Percentiles rank a stretch among this genome's conserved stretches.
Conservation (phyloP, 2,113 vertebrate species). For the Megaceryle torquata region DNA sequence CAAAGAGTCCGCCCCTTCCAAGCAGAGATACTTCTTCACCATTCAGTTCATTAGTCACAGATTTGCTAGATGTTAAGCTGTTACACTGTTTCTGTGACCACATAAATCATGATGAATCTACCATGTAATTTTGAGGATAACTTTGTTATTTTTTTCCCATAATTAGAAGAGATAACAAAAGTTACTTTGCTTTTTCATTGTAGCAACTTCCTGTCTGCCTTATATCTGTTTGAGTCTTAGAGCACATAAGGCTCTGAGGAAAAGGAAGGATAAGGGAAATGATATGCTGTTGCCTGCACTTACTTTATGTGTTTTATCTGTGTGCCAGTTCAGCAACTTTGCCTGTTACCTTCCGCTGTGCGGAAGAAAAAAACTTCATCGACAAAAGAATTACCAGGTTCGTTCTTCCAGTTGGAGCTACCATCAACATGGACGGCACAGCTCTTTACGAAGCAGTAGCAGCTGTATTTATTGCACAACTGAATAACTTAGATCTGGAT, state of each 20-base stretch:
- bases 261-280: background rate
- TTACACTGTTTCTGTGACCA: background rate
- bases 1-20: background rate
- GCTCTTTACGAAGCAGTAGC: slow-evolving; percentile 97
- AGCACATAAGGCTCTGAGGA: background rate
- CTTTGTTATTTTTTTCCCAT: background rate
- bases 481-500: slow-evolving; percentile 86
- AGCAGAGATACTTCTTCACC: background rate
- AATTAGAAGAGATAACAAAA: background rate
- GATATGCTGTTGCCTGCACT: background rate
- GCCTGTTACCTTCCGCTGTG: slow-evolving; percentile 95
- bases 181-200: background rate
- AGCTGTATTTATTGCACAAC: slow-evolving; percentile 93
- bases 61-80: background rate
- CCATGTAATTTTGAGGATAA: background rate
- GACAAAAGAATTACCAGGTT: slow-evolving; percentile 98
- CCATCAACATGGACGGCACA: slow-evolving; percentile 98
- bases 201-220: background rate
- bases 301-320: slow-evolving; percentile 4
- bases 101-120: background rate
- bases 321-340: slow-evolving; percentile 90
- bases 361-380: slow-evolving; percentile 90
- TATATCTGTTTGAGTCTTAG: background rate
- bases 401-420: slow-evolving; percentile 93
- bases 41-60: background rate